Conservation (phyloP, 2,888 invertebrate species). For the Norana najaformis region DNA sequence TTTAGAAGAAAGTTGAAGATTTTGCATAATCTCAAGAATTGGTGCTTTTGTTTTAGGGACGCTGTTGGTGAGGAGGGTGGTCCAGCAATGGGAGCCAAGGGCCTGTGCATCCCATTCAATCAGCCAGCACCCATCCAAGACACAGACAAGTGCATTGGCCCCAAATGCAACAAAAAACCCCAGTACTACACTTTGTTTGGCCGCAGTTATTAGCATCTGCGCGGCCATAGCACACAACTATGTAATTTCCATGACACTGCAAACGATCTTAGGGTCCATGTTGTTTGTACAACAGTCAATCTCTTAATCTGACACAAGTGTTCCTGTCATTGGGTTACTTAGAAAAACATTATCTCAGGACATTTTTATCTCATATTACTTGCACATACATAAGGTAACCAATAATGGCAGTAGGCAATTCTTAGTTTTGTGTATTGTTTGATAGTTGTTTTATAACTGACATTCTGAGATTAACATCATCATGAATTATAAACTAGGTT, state of each 20-base stretch:
- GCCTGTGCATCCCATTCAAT: constrained; percentile 93
- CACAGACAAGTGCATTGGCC: constrained; percentile 80
- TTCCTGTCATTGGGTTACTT: neutral
- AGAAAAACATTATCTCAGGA: neutral
- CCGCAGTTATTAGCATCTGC: constrained; percentile 77
- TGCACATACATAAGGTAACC: neutral
- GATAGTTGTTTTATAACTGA: neutral
- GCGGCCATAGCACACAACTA: neutral
- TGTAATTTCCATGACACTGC: neutral
- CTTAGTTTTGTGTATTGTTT: neutral
- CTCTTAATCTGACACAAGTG: neutral
- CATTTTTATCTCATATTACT: neutral
- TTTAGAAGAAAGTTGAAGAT: neutral
- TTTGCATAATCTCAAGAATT: neutral
- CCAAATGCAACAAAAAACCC: constrained; percentile 78
- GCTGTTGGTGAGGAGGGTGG: constrained; percentile 74
- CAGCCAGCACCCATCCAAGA: constrained; percentile 71
- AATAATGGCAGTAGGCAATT: neutral
- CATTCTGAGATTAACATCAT: too few species aligned
- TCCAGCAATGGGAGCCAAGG: constrained; percentile 97
- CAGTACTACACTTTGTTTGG: constrained; percentile 90
- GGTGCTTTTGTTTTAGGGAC: constrained; percentile 66
- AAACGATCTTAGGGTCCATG: neutral
- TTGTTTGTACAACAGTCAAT: too few species aligned
- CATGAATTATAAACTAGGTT: neutral